Evolutionary conservation across 2,888 invertebrate genomes (phyloP).

Genomic region (Pristionchus mayeri): DNA sequence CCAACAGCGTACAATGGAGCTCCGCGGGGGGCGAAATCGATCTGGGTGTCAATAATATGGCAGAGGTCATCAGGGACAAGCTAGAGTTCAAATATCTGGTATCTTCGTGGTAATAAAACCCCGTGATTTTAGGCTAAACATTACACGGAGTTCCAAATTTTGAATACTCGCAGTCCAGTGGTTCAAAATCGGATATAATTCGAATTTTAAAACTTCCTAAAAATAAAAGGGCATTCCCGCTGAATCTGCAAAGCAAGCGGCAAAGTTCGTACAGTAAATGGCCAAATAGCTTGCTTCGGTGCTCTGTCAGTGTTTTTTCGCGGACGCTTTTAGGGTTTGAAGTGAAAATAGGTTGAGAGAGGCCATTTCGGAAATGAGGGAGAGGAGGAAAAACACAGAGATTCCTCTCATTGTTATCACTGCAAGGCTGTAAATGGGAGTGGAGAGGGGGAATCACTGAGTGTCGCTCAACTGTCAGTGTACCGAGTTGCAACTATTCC

Average conservation of each 20-base stretch:
- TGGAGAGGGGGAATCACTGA: conserved; percentile 1
- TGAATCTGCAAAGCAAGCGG: background rate
- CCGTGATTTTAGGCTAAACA: too few relatives aligned
- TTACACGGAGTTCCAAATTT: too few relatives aligned
- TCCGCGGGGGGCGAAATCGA: background rate
- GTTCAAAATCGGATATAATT: too few relatives aligned
- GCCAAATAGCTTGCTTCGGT: background rate
- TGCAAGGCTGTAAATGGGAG: background rate
- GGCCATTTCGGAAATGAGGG: conserved; percentile 31
- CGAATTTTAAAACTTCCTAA: too few relatives aligned
- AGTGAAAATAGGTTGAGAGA: conserved; percentile 15
- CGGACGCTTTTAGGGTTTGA: background rate
- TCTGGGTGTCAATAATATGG: background rate
- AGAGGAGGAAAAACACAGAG: background rate
- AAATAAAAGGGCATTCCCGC: background rate
- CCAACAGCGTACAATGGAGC: background rate
- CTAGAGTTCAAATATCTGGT: too few relatives aligned
- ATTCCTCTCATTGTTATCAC: conserved; percentile 1
- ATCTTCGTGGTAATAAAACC: too few relatives aligned
- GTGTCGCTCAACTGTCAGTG: background rate
- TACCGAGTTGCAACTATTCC: conserved; percentile 16
- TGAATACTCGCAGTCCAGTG: too few relatives aligned
- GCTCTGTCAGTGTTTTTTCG: background rate
- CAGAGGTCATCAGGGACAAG: background rate
- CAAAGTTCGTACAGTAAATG: conserved; percentile 34